Conservation (phyloP, 2,888 invertebrate species). For the Eulithis prunata region DNA sequence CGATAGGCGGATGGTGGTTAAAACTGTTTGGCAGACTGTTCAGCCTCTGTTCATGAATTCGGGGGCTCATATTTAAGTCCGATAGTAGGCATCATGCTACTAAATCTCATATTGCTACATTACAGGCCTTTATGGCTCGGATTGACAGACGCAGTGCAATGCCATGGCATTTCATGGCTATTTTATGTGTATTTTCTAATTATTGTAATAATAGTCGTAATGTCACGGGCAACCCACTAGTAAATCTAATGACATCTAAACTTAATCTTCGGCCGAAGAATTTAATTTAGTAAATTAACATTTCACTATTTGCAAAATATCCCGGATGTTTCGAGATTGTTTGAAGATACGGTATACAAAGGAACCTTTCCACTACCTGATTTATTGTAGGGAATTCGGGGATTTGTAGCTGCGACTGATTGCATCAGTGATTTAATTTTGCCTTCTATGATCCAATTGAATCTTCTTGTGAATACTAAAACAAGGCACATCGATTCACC, state of each 20-base stretch:
- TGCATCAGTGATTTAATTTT: conserved; percentile 11
- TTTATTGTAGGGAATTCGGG: conserved; percentile 15
- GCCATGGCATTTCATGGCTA: no score
- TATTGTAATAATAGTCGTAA: no score
- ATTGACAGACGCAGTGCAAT: no score
- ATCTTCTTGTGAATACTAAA: not conserved
- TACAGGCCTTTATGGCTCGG: no score
- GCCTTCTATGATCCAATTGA: not conserved
- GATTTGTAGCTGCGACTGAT: conserved; percentile 6
- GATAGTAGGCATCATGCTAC: no score
- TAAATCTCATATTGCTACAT: no score
- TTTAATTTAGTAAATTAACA: conserved; percentile 78
- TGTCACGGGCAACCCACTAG: not conserved
- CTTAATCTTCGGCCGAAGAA: conserved; percentile 72
- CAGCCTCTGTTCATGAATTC: no score
- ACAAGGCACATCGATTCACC: not conserved
- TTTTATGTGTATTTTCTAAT: no score
- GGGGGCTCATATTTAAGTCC: no score
- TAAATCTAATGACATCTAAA: conserved; percentile 71
- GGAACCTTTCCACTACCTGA: conserved; percentile 25
- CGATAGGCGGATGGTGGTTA: no score
- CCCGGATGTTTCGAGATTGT: conserved; percentile 61
- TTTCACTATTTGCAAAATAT: conserved; percentile 72
- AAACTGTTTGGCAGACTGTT: no score
- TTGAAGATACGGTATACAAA: conserved; percentile 23